These are phyloP conservation scores for Ormyrus rosae DNA, from an alignment of 2,888 invertebrate genomes.

Conservation along the genomic window DNA sequence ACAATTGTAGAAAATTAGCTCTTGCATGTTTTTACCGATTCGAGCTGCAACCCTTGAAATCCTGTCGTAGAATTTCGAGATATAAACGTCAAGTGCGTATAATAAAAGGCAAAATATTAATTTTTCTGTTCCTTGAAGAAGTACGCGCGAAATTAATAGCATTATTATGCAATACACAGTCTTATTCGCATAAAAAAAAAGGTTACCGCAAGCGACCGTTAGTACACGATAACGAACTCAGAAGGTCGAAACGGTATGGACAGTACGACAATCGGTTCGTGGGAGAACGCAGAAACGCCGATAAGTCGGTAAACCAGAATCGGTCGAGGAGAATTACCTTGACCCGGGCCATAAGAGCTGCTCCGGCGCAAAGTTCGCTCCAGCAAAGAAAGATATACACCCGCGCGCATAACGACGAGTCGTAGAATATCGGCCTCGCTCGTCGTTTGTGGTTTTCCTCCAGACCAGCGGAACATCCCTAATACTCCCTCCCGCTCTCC, in stretches of 20 bases:
- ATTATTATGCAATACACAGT: too few species aligned
- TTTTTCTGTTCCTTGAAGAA: too few species aligned
- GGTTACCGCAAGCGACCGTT: constrained; percentile 3
- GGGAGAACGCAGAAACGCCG: constrained; percentile 1
- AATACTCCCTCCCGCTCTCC: neutral
- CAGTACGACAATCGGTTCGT: constrained; percentile 7
- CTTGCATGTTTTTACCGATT: too few species aligned
- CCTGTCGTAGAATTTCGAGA: too few species aligned
- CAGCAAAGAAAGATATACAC: neutral
- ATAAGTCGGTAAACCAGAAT: constrained; percentile 46
- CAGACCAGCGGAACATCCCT: too few species aligned
- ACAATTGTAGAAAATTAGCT: too few species aligned
- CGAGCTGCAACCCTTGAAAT: too few species aligned
- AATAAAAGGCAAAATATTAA: too few species aligned
- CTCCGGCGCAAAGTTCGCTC: neutral
- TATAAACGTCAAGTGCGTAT: too few species aligned
- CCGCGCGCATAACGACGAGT: neutral
- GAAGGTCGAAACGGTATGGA: neutral
- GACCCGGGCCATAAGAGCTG: too few species aligned
- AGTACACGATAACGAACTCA: constrained; percentile 18
- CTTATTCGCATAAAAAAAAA: neutral
- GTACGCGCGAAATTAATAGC: too few species aligned
- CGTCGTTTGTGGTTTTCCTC: constrained; percentile 33
- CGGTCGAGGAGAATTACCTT: constrained; percentile 17
- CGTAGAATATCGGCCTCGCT: constrained; percentile 29